These are phyloP conservation scores for Garrulus glandarius DNA, from an alignment of 2,797 vertebrate species.

Conservation along the genomic window DNA sequence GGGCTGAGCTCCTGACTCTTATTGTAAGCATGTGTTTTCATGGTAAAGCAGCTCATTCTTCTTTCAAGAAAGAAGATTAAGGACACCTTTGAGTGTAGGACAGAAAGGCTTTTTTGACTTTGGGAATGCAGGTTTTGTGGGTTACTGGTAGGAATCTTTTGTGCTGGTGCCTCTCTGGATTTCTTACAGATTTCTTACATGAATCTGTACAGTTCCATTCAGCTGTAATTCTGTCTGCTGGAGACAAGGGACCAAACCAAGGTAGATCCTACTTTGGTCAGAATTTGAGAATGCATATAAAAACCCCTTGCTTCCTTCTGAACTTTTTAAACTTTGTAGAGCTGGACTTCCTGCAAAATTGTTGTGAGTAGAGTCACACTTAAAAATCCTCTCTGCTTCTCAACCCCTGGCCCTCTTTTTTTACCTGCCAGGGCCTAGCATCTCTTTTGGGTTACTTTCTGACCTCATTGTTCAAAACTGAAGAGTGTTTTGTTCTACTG, in stretches of 20 bases:
- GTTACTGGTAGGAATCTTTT: background rate
- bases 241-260: background rate
- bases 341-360: background rate
- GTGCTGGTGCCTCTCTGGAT: background rate
- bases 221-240: background rate
- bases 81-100: background rate
- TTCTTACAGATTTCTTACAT: background rate
- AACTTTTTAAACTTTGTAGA: background rate
- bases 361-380: background rate
- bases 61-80: background rate
- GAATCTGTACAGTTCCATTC: background rate
- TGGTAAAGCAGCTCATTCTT: background rate
- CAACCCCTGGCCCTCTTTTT: rapidly evolving
- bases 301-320: background rate
- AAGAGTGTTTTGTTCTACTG: background rate
- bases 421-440: background rate
- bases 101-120: background rate
- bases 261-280: background rate
- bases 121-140: background rate
- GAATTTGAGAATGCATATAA: background rate
- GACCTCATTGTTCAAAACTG: background rate
- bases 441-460: background rate
- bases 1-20: background rate
- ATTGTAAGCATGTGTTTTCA: background rate
- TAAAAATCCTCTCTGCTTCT: background rate